Base-by-base conservation (phyloP, 1,140 invertebrate species). In the Aphelenchoides avenae region DNA sequence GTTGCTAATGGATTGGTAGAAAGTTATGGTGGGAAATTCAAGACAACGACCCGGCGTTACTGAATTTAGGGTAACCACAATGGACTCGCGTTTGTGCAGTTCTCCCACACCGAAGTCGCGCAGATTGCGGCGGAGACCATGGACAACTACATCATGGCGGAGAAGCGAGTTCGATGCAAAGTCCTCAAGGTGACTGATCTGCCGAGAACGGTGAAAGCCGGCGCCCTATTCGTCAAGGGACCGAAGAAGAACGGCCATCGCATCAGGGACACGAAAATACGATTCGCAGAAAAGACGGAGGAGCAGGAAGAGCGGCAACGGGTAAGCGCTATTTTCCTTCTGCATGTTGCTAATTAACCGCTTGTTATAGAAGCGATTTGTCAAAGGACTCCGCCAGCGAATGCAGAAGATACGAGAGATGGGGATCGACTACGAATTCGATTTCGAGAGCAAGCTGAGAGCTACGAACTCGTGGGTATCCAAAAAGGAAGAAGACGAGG, bases 61-160 rank as follows among this genome's bases (percentile, higher is more conserved):
- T 41, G 18, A 41, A 41, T 41, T 41, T 40, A 65, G 63, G 89
- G 89, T 1, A 84, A 82, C 49, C 86, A 85, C 52, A 87, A 87
- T 79, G 89, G 90, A 2, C 91, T 84, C 81, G 92, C 85, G 2
- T 95, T 87, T 79, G 81, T 96, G 2, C 86, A 94, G 77, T 96
- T 95, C 77, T 66, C 81, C 64, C 79, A 85, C 55, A 82, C 84
- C 27, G 85, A 87, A 66, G 90, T 95, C n/a, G 91, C 90, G 0
- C 83, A 91, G 79, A 86, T 95, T 72, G 91, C 86, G 5, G 89
- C 90, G n/a, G 87, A 93, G 61, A 86, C 89, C 1, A 95, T 94
- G 90, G 87, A 95, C 75, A 93, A 94, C 79, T 95, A 96, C 80
- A 78, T 95, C 0, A 91, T 95, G 87, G 88, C 85, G 74, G 84